Evolutionary conservation across 2,113 vertebrate genomes (phyloP), one percentile per base, ranked within the genome.

Genomic region (Hyperoodon ampullatus): DNA sequence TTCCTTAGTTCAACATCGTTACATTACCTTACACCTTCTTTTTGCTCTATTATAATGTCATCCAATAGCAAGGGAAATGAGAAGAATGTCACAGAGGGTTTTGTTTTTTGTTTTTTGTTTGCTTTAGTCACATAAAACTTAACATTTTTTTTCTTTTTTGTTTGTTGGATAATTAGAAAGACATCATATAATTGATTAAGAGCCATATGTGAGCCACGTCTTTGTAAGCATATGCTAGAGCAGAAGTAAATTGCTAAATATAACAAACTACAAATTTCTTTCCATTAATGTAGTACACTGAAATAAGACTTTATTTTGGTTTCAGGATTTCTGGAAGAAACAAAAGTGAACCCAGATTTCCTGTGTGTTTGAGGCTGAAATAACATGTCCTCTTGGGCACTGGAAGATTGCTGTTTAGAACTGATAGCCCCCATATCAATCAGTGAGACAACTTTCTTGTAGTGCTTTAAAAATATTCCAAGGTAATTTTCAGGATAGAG

Each of bases 91-190:
- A 86, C 24, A 44, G 58, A 6, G 7, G 30, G 30, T 18, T 44
- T 50, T 53, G 14, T 5, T 3, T 11, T 24, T 47, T 58, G 55
- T 33, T 23, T 78, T 13, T 53, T 0, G 16, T 35, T 83, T 72
- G 19, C 39, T 95, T 92, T 82, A 92, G n/a, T 80, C 18, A 90
- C 23, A 75, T 61, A 47, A 94, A 88, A 53, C 6, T 92, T 88
- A 65, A 55, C 30, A 82, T 24, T 90, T 92, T 86, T 86, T 30
- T 93, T 87, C 42, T n/a, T 89, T 80, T 85, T 61, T 74, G 9
- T 77, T 92, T 97, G 15, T 66, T 92, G 26, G 42, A 19, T 96
- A 95, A 96, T 93, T 91, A 94, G 88, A 82, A 96, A 78, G 39
- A 91, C 23, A 84, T 55, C 8, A 3, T 30, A 26, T 81, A 87